Percentiles rank a stretch among this genome's conserved stretches.
These are phyloP conservation scores for Muscicapa striata DNA, from an alignment of 2,797 vertebrate species.

Conservation along the genomic window DNA sequence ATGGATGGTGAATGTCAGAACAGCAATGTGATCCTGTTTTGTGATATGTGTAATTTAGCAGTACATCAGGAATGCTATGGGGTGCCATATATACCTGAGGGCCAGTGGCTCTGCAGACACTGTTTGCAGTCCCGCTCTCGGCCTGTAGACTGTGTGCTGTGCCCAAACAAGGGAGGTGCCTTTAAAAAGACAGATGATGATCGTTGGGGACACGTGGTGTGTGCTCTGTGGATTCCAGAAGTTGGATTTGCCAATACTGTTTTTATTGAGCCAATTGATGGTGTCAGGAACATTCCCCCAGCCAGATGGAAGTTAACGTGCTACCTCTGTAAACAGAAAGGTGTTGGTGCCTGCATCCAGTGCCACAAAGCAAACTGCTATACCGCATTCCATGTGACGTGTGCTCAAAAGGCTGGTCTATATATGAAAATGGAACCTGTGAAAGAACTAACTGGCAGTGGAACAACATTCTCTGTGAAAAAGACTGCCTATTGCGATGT, in stretches of 20 bases:
- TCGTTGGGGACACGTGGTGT: slow-evolving; percentile 97
- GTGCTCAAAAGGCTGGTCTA: slow-evolving; percentile 92
- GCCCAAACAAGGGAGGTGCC: slow-evolving; percentile 95
- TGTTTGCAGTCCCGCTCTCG: slow-evolving; percentile 90
- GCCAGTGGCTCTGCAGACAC: slow-evolving; percentile 97
- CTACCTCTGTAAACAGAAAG: slow-evolving; percentile 98
- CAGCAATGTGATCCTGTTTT: slow-evolving; percentile 96
- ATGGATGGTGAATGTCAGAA: slow-evolving; percentile 95
- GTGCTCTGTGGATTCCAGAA: slow-evolving; percentile 97
- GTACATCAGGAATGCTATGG: slow-evolving; percentile 99
- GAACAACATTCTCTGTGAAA: slow-evolving; percentile 90
- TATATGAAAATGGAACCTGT: slow-evolving; percentile 99
- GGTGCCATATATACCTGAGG: slow-evolving; percentile 96
- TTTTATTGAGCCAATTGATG: slow-evolving; percentile 97
- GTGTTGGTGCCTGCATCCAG: slow-evolving; percentile 96
- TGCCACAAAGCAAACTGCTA: slow-evolving; percentile 99
- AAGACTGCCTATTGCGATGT: slow-evolving; percentile 96
- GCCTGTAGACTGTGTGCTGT: slow-evolving; percentile 91
- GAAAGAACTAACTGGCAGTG: slow-evolving; percentile 85
- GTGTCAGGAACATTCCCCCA: slow-evolving; percentile 91
- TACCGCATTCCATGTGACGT: slow-evolving; percentile 97
- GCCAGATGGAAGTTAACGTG: slow-evolving; percentile 98
- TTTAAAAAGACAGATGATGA: slow-evolving; percentile 97
- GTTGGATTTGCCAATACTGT: slow-evolving; percentile 96
- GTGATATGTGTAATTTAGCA: slow-evolving; percentile 93